phyloP scores from a whole-genome alignment of 2,113 vertebrate genomes.

The Otis tarda region DNA sequence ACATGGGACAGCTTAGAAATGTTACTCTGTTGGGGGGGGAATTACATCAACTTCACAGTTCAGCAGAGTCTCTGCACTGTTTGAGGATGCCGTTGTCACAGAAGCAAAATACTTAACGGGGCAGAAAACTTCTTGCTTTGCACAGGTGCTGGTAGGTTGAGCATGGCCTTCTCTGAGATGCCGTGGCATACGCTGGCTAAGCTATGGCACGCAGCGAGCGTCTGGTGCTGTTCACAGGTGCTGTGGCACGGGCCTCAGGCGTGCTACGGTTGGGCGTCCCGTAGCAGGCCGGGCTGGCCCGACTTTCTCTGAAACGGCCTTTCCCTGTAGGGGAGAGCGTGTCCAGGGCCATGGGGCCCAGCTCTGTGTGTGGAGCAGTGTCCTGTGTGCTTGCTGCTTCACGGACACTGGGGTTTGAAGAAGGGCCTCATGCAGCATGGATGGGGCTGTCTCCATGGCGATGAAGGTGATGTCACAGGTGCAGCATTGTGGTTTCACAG shows the following conservation, averaged over 20 bases:
- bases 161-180: too few relatives aligned
- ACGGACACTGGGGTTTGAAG: too few relatives aligned
- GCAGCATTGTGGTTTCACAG: background rate
- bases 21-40: accelerated
- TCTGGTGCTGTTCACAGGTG: background rate
- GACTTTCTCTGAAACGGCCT: accelerated
- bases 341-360: background rate
- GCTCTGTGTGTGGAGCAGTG: accelerated
- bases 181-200: too few relatives aligned
- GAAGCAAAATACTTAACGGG: accelerated
- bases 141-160: background rate
- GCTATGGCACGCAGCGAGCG: background rate
- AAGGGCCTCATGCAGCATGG: too few relatives aligned
- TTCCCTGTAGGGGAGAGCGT: background rate
- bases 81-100: background rate
- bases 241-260: accelerated
- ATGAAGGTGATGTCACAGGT: background rate
- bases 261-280: accelerated
- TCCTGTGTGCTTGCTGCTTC: background rate
- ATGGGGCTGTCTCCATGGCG: background rate
- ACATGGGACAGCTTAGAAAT: background rate
- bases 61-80: accelerated
- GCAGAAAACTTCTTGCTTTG: background rate
- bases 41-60: accelerated
- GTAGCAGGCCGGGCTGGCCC: accelerated